A percentile compares a stretch with the other conserved stretches of the same genome.
phyloP scores from a whole-genome alignment of 2,797 vertebrate species.

The Cryptoblepharus egeriae region DNA sequence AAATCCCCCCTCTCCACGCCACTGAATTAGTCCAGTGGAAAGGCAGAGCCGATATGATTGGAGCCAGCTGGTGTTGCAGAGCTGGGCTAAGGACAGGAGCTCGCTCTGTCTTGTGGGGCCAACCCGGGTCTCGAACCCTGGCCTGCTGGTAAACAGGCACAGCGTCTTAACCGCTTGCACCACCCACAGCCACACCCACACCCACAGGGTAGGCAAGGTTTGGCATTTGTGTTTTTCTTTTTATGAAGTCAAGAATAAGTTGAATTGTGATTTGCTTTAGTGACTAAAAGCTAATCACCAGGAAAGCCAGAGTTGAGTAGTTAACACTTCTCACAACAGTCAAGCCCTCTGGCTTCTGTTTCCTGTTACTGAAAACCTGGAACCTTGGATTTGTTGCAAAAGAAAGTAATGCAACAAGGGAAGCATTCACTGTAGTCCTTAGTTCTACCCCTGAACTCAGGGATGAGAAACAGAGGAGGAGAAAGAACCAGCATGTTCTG shows the following conservation, averaged over 20 bases:
- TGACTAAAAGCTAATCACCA: not conserved
- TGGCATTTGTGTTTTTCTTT: not conserved
- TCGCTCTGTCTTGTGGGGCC: no score
- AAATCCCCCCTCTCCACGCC: no score
- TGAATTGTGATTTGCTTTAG: not conserved
- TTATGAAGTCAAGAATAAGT: not conserved
- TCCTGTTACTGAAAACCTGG: no score
- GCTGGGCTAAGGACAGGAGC: no score
- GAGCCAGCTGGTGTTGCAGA: no score
- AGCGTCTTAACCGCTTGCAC: no score
- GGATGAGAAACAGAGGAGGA: not conserved
- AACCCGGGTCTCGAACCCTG: no score
- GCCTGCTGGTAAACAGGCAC: no score
- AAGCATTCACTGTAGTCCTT: not conserved
- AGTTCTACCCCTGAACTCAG: not conserved
- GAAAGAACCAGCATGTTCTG: not conserved
- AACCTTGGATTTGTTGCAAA: not conserved
- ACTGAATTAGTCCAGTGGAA: no score
- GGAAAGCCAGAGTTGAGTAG: not conserved
- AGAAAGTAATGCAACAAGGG: not conserved
- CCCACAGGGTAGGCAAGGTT: not conserved
- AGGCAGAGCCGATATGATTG: no score
- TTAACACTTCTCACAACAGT: not conserved
- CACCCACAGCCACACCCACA: no score
- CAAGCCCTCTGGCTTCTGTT: not conserved